Evolutionary conservation across 2,113 vertebrate species (phyloP).

Genomic region (Macroglossus sobrinus): DNA sequence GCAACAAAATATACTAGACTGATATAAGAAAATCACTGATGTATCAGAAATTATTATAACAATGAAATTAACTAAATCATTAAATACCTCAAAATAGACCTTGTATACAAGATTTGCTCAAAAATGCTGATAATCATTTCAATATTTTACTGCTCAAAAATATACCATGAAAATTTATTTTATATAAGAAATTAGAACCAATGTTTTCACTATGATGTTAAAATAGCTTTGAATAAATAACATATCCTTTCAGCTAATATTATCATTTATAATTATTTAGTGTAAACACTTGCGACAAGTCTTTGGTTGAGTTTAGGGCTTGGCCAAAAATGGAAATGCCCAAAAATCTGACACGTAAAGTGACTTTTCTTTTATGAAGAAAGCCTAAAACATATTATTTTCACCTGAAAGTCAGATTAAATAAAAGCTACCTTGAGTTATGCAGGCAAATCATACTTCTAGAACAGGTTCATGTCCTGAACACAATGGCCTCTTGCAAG

Average conservation of each 20-base stretch:
- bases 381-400: neutral
- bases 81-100: neutral
- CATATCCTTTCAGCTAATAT: neutral
- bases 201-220: neutral
- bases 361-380: neutral
- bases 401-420: neutral
- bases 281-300: neutral
- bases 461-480: neutral
- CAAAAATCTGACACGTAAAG: neutral
- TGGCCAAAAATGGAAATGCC: neutral
- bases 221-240: neutral
- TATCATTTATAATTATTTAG: neutral
- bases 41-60: neutral
- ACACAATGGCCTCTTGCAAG: neutral
- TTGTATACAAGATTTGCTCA: neutral
- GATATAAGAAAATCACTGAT: neutral
- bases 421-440: neutral
- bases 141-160: neutral
- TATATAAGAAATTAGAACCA: neutral
- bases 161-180: neutral
- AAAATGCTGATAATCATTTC: neutral
- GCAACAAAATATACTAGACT: neutral
- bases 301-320: neutral
- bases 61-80: slow-evolving; percentile 9
- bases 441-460: neutral